Base-by-base conservation (phyloP, 2,113 vertebrate species). In the Bambusicola thoracicus region DNA sequence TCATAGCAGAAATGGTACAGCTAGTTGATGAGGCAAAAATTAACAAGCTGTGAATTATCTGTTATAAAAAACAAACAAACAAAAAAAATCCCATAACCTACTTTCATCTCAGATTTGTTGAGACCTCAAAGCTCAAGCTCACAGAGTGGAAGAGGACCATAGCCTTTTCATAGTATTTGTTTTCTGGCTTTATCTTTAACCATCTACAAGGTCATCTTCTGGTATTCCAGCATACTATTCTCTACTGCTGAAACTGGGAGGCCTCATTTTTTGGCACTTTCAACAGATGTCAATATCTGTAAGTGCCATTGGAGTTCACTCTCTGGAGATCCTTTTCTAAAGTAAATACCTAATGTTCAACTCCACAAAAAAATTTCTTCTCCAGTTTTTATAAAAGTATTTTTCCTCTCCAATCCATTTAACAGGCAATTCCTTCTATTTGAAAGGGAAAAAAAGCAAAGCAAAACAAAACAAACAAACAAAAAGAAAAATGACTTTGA, bases 101-200 rank as follows among this genome's bases (percentile, higher is more conserved):
- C 2, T 40, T 78, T 86, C 38, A 55, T 12, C 21, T 19, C 22
- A 66, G n/a, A 51, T 30, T 51, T 19, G 17, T 66, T 78, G 34
- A 13, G 74, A 90, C 0, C 9, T 36, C 55, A 83, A 81, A 86
- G 13, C 36, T 89, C 43, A 65, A 81, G 16, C 10, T 49, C 67
- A 55, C 3, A n/a, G 2, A 5, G 2, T 61, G 16, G 43, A 75
- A 74, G 8, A 46, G 3, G 16, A 55, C 18, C 0, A 0, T 8
- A 70, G 13, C 2, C 21, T 68, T 81, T 85, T 49, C 76, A 3
- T 67, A 34, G 4, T 0, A 0, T 3, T 66, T 24, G 18, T 40
- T 49, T 14, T 27, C 40, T 81, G 61, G 8, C 7, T 86, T 90
- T 83, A 6, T 25, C 11, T 87, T 81, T 55, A 41, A 41, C 8